These are phyloP conservation scores for Folsomia manolachei DNA, from an alignment of 2,888 invertebrate species.

Conservation along the genomic window DNA sequence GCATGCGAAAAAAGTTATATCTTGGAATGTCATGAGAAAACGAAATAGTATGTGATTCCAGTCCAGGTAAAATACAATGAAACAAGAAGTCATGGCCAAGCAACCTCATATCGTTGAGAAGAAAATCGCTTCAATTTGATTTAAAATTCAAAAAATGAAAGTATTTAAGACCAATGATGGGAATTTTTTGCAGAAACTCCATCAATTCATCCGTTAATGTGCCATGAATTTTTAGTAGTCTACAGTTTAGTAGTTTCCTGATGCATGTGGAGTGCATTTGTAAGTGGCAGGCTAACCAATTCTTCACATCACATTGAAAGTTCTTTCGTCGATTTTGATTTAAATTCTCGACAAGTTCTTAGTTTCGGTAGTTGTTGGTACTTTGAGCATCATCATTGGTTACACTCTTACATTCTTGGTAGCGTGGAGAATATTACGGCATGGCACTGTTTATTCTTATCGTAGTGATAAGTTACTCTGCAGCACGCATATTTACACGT, in stretches of 20 bases:
- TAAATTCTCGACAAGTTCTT: not conserved
- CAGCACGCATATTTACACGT: too few relatives aligned
- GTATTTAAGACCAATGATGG: too few relatives aligned
- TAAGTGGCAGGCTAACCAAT: not conserved
- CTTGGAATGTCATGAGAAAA: not conserved
- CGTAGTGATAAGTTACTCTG: too few relatives aligned
- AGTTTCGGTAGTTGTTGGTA: too few relatives aligned
- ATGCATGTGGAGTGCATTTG: not conserved
- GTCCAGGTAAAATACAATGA: not conserved
- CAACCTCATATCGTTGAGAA: not conserved
- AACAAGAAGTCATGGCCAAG: not conserved
- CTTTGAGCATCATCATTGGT: too few relatives aligned
- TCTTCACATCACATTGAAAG: not conserved
- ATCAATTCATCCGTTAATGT: not conserved
- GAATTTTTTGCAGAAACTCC: not conserved
- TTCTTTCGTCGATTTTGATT: not conserved
- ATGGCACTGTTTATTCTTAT: too few relatives aligned
- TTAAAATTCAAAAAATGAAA: not conserved
- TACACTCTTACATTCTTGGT: too few relatives aligned
- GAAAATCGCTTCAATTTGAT: not conserved
- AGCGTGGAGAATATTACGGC: too few relatives aligned
- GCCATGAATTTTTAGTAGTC: not conserved
- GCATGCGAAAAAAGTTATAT: not conserved
- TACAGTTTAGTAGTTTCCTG: too few relatives aligned
- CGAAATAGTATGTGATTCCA: not conserved